Evolutionary conservation across 2,888 invertebrate species (phyloP), one percentile per base, ranked within the genome.

Genomic region (Endotricha flammealis): DNA sequence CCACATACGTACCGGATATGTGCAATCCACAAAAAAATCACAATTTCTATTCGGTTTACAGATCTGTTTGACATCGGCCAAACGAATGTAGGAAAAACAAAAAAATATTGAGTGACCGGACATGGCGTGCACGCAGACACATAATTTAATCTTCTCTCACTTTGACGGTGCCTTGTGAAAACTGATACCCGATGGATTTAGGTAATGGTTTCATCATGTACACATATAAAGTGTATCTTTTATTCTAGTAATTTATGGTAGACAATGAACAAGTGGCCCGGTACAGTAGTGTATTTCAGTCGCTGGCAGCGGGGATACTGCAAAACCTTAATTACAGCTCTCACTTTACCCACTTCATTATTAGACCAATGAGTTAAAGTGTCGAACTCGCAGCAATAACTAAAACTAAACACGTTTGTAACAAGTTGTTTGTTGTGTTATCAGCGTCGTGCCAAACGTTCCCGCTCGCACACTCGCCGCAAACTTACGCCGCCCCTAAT

Each of bases 341-440:
- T 57, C 58, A 53, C 51, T 54, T 60, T 65, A 67, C 76, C 70
- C 74, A 72, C 78, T 79, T 79, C 74, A 79, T 81, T 81, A 81
- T 74, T 74, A 71, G 74, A 77, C 61, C 78, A 81, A 80, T 82
- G 80, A 82, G 77, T 79, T 76, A 75, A 78, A 78, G 67, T 77
- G 75, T 78, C 80, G 79, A 83, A 82, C 76, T 82, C 72, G 64
- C 64, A 69, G 82, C 78, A 81, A 83, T 82, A 83, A 81, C 83
- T 83, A 80, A 83, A 83, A 83, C 83, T 83, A 81, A 85, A 83
- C 81, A 82, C 80, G 85, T 85, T 83, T 80, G 83, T 82, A 85
- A 85, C 85, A 82, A 86, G 81, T 83, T 85, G 83, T 82, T 81
- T 82, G 83, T 83, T 80, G 77, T 80, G 81, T 85, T 86, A 86